Conservation (phyloP, 2,797 vertebrate species). For the Danio albolineatus region DNA sequence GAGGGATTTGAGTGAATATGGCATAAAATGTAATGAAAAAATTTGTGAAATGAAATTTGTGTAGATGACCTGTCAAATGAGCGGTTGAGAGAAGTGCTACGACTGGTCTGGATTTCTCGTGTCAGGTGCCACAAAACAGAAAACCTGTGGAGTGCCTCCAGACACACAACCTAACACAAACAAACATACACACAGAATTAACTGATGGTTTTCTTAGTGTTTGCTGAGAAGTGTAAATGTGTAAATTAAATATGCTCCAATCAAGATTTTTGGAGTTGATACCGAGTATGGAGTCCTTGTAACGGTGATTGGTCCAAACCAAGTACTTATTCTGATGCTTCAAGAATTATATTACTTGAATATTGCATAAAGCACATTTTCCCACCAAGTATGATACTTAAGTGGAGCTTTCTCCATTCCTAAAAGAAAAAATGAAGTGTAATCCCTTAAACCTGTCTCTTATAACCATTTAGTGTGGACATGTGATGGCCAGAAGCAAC, state of each 20-base stretch:
- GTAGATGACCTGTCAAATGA: conserved; percentile 94
- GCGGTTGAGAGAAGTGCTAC: conserved; percentile 88
- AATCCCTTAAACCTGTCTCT: no score
- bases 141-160: conserved; percentile 94
- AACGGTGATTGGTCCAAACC: no score
- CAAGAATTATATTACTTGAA: no score
- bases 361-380: no score
- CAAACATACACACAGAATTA: neutral
- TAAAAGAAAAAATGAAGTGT: no score
- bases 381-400: no score
- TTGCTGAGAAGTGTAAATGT: neutral
- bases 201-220: neutral
- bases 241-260: neutral
- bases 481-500: no score
- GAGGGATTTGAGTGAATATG: neutral
- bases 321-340: no score
- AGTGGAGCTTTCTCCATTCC: no score
- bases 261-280: no score
- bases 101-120: conserved; percentile 89
- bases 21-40: neutral
- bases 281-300: no score
- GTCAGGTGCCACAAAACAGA: conserved; percentile 98
- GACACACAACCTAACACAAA: conserved; percentile 78
- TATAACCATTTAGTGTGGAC: no score
- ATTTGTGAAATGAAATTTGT: neutral